These are phyloP conservation scores for Sipha flava DNA, from an alignment of 1,140 invertebrate species.

Conservation along the genomic window DNA sequence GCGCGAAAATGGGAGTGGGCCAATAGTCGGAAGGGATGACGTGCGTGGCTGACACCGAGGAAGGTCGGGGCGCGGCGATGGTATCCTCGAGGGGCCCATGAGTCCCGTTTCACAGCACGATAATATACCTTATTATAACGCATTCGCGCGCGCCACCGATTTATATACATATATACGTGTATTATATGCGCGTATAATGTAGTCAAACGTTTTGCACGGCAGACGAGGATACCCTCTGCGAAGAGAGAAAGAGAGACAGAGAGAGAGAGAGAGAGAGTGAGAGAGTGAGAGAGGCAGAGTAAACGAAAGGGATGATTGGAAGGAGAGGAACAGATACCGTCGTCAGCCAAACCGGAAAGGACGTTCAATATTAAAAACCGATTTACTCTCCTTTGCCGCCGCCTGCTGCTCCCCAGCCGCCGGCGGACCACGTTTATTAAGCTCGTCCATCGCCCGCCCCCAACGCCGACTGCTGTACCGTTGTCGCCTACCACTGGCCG, in stretches of 20 bases:
- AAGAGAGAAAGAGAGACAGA: neutral
- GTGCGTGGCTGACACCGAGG: neutral
- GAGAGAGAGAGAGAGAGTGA: neutral
- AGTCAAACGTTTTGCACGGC: neutral
- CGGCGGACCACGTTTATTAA: neutral
- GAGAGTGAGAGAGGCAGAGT: neutral
- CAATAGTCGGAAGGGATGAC: neutral
- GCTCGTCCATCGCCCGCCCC: neutral
- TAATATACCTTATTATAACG: conserved; percentile 26
- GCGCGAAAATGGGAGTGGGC: neutral
- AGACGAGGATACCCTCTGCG: neutral
- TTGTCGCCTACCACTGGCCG: neutral
- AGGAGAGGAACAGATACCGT: too few species aligned
- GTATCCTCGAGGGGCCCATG: conserved; percentile 14
- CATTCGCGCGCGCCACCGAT: neutral
- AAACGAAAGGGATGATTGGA: too few species aligned
- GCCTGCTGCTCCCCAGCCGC: neutral
- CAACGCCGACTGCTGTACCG: too few species aligned
- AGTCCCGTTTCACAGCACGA: neutral
- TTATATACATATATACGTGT: neutral
- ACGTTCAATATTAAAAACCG: conserved; percentile 26
- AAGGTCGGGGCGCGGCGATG: too few species aligned
- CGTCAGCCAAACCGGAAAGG: conserved; percentile 16
- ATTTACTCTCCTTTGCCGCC: neutral
- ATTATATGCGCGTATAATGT: neutral